phyloP scores from a whole-genome alignment of 2,113 vertebrate species.

The Vulpes ferrilata region DNA sequence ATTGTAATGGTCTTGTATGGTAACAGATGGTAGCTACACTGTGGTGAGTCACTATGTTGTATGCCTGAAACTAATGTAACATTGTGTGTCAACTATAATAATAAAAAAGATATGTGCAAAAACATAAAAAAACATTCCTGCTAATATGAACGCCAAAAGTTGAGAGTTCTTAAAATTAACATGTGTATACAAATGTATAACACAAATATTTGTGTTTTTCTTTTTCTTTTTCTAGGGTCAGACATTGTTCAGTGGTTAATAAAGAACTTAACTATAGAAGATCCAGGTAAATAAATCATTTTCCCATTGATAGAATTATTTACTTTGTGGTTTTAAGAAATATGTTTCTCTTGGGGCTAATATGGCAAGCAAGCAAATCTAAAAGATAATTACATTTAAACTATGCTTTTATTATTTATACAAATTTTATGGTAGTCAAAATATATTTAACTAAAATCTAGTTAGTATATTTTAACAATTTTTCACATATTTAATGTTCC shows the following conservation, averaged over 20 bases:
- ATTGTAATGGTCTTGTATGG: background rate
- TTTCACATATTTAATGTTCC: background rate
- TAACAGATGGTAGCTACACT: background rate
- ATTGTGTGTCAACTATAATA: background rate
- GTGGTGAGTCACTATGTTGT: background rate
- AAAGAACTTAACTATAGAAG: slow-evolving; percentile 97
- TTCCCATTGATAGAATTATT: slow-evolving; percentile 55
- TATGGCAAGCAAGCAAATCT: background rate
- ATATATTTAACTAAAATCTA: background rate
- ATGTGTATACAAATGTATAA: slow-evolving; percentile 19
- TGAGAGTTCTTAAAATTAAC: slow-evolving; percentile 19
- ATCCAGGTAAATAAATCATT: slow-evolving; percentile 93
- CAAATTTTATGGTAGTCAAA: background rate
- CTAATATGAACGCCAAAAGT: background rate
- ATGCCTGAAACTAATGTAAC: background rate
- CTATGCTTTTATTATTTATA: background rate
- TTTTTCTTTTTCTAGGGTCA: slow-evolving; percentile 91
- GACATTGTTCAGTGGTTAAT: slow-evolving; percentile 99
- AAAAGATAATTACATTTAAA: slow-evolving; percentile 38
- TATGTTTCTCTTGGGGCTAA: background rate
- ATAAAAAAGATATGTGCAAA: background rate
- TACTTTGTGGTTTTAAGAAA: slow-evolving; percentile 57
- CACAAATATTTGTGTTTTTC: slow-evolving; percentile 80
- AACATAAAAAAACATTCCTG: background rate
- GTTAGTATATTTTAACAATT: background rate